phyloP scores from a whole-genome alignment of 2,797 vertebrate genomes.

The Rhinella marina region DNA sequence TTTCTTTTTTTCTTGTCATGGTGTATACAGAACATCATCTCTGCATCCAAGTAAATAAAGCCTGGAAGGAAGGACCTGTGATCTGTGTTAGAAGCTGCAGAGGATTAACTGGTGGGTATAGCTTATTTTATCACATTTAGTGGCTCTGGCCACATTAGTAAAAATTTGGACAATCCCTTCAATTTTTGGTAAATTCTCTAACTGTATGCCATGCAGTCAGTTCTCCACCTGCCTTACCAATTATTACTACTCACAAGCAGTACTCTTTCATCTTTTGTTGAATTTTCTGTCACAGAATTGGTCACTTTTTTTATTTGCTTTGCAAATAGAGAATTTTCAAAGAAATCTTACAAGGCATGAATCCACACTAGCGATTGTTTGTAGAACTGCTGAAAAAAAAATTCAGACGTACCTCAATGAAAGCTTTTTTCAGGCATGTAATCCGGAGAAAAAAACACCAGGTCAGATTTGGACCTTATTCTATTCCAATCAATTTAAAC shows the following conservation, averaged over 20 bases:
- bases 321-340: background rate
- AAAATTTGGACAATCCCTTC: no score
- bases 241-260: background rate
- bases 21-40: no score
- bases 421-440: background rate
- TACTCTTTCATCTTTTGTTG: background rate
- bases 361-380: background rate
- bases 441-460: background rate
- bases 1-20: no score
- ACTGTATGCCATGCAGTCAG: background rate
- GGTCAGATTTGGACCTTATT: background rate
- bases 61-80: no score
- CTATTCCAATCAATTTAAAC: slow-evolving; percentile 19
- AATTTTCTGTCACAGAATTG: background rate
- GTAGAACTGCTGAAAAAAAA: background rate
- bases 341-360: background rate
- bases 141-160: no score
- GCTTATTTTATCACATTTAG: no score
- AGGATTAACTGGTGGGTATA: no score
- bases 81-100: no score
- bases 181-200: no score
- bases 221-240: background rate
- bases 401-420: background rate
- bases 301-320: background rate
- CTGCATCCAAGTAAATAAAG: no score